phyloP scores from a whole-genome alignment of 2,888 invertebrate genomes.

The Chrysolina haemoptera region DNA sequence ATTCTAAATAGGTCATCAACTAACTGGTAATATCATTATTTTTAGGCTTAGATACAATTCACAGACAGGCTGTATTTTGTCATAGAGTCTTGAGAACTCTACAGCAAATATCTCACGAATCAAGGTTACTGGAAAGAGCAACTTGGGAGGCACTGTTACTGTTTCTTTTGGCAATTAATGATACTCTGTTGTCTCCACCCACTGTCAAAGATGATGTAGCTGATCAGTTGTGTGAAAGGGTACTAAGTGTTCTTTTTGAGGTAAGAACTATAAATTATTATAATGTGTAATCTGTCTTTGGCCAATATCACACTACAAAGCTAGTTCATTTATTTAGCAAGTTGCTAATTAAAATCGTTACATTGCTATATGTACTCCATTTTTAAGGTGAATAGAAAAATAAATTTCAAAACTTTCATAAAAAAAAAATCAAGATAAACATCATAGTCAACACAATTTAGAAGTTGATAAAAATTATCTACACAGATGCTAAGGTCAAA shows the following conservation, averaged over 20 bases:
- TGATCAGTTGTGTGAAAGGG: constrained; percentile 94
- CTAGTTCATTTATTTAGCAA: no score
- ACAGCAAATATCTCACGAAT: constrained; percentile 85
- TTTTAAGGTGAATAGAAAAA: no score
- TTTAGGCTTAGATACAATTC: constrained; percentile 88
- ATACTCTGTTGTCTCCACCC: constrained; percentile 92
- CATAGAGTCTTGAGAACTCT: constrained; percentile 90
- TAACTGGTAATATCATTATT: not conserved
- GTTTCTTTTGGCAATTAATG: constrained; percentile 91
- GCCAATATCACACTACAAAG: not conserved
- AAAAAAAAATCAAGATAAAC: no score
- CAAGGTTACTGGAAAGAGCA: constrained; percentile 82
- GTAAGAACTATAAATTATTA: constrained; percentile 66
- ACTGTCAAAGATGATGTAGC: constrained; percentile 93
- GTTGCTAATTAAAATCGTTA: no score
- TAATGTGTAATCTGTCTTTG: not conserved
- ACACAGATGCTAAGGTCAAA: no score
- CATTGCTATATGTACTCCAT: no score
- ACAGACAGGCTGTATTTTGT: constrained; percentile 93
- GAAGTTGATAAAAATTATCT: no score
- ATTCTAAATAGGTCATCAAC: not conserved
- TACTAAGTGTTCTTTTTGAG: constrained; percentile 94
- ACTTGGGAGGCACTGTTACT: constrained; percentile 93
- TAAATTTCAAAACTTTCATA: no score
- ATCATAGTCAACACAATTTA: no score